Percentiles rank a stretch among this genome's conserved stretches.
Evolutionary conservation across 2,888 invertebrate genomes (phyloP).

Genomic region (Latrodectus elegans): DNA sequence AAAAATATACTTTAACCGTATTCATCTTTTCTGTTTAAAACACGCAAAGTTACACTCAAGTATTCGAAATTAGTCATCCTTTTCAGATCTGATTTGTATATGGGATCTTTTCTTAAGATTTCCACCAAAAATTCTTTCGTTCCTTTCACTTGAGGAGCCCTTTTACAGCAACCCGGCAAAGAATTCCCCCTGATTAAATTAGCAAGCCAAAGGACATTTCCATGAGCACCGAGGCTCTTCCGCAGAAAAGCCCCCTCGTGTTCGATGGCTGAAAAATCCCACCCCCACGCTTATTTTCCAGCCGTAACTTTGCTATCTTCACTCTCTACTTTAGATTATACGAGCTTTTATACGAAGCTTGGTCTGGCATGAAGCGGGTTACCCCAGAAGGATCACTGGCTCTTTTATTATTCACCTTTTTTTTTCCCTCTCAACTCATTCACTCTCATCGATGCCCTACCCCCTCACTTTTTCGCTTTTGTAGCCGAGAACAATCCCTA

Average conservation of each 20-base stretch:
- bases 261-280: slow-evolving; percentile 5
- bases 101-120: no score
- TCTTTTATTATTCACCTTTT: no score
- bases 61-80: no score
- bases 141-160: background rate
- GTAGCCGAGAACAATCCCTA: slow-evolving; percentile 43
- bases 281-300: background rate
- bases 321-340: slow-evolving; percentile 40
- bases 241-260: background rate
- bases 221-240: slow-evolving; percentile 2
- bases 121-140: no score
- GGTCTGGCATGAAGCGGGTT: slow-evolving; percentile 1
- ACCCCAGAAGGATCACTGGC: background rate
- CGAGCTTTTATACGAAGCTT: slow-evolving; percentile 22
- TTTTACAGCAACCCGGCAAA: slow-evolving; percentile 2
- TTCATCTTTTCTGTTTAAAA: no score
- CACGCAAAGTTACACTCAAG: no score
- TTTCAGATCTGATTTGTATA: no score
- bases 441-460: slow-evolving; percentile 18
- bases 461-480: slow-evolving; percentile 3
- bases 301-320: slow-evolving; percentile 17
- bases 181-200: slow-evolving; percentile 44
- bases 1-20: no score
- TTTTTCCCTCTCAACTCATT: background rate
- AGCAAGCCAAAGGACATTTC: slow-evolving; percentile 47